phyloP scores from a whole-genome alignment of 2,888 invertebrate species.

The Griposia aprilina region DNA sequence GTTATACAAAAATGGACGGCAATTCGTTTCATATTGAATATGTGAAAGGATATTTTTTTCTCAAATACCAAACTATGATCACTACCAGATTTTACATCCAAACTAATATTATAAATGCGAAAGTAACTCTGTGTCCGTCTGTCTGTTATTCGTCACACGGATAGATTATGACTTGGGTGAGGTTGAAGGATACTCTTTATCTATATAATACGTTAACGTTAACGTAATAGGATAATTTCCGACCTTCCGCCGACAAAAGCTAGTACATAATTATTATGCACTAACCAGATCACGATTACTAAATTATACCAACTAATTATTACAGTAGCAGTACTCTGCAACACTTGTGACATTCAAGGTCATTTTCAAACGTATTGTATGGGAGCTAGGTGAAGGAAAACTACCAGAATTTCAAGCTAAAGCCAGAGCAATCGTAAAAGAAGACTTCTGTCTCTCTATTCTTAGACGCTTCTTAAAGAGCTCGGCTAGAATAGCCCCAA shows the following conservation, averaged over 20 bases:
- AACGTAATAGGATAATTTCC: background rate
- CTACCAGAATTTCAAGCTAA: slow-evolving; percentile 1
- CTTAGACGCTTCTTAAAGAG: background rate
- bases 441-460: background rate
- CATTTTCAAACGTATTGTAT: background rate
- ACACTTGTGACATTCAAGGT: background rate
- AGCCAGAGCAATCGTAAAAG: background rate
- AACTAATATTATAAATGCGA: background rate
- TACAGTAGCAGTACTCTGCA: background rate
- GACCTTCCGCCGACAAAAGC: too few species aligned
- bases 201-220: background rate
- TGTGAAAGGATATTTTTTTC: background rate
- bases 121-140: background rate
- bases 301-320: background rate
- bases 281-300: background rate
- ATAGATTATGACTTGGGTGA: background rate
- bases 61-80: background rate
- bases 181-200: background rate
- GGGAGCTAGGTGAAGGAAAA: background rate
- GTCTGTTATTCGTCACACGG: background rate
- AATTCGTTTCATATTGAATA: background rate
- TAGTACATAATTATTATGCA: background rate
- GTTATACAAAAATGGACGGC: background rate
- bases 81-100: background rate
- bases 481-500: background rate